A percentile compares a stretch with the other conserved stretches of the same genome.
Evolutionary conservation across 2,888 invertebrate species (phyloP).

Genomic region (Pachliopta kotzebuea): DNA sequence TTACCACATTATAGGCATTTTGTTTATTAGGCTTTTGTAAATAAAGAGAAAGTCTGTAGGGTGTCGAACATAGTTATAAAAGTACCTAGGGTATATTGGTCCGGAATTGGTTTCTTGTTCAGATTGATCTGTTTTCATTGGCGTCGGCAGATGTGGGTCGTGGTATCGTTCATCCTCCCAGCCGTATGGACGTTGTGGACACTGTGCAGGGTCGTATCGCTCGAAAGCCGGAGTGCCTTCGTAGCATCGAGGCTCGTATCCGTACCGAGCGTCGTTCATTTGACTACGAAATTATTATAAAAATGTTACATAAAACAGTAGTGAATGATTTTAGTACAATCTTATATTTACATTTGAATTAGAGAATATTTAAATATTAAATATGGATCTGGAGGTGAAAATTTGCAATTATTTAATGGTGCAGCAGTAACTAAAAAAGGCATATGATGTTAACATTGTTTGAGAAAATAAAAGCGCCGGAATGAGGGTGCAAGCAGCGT

Average conservation of each 20-base stretch:
- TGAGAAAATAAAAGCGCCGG: too few relatives aligned
- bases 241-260: conserved; percentile 75
- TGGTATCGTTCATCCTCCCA: conserved; percentile 82
- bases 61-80: not conserved
- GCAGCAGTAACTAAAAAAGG: too few relatives aligned
- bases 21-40: conserved; percentile 10
- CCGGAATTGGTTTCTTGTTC: conserved; percentile 84
- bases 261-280: conserved; percentile 82
- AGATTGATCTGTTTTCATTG: conserved; percentile 85
- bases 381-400: too few relatives aligned
- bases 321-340: not conserved
- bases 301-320: conserved; percentile 15
- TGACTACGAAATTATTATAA: conserved; percentile 51
- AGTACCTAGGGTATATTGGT: conserved; percentile 87
- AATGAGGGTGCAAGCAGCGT: too few relatives aligned
- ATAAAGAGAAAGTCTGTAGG: not conserved
- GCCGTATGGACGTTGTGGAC: conserved; percentile 74
- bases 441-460: too few relatives aligned
- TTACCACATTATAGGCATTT: conserved; percentile 66
- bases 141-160: conserved; percentile 79
- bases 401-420: too few relatives aligned
- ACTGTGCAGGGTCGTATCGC: conserved; percentile 75
- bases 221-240: conserved; percentile 77
- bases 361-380: not conserved
- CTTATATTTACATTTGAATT: not conserved